phyloP scores from a whole-genome alignment of 1,140 invertebrate species.

The Aphis gossypii region DNA sequence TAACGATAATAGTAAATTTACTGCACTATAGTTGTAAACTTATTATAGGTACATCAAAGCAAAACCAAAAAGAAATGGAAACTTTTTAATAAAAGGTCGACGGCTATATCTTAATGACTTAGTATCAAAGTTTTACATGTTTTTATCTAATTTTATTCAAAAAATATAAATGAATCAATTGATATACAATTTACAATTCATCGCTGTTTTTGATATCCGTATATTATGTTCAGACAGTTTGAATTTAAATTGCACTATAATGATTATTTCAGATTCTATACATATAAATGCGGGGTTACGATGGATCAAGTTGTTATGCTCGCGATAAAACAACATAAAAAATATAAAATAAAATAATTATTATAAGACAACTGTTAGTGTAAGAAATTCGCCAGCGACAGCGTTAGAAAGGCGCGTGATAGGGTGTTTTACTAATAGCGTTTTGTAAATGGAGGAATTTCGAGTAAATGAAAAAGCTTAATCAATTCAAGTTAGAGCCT shows the following conservation, averaged over 20 bases:
- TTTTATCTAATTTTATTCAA: neutral
- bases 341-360: neutral
- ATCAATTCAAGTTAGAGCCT: neutral
- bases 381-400: neutral
- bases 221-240: neutral
- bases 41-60: neutral
- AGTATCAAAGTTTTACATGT: neutral
- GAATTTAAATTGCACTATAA: neutral
- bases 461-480: conserved; percentile 16
- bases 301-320: neutral
- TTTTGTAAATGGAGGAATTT: neutral
- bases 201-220: neutral
- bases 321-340: neutral
- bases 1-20: neutral
- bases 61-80: neutral
- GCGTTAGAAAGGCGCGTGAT: neutral
- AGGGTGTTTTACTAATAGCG: neutral
- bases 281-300: too few species aligned
- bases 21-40: neutral
- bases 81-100: neutral
- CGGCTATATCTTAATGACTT: neutral
- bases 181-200: neutral
- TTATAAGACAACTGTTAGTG: neutral
- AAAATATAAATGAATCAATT: neutral
- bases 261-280: neutral